phyloP scores from a whole-genome alignment of 2,888 invertebrate species.

The Anorthoa munda region DNA sequence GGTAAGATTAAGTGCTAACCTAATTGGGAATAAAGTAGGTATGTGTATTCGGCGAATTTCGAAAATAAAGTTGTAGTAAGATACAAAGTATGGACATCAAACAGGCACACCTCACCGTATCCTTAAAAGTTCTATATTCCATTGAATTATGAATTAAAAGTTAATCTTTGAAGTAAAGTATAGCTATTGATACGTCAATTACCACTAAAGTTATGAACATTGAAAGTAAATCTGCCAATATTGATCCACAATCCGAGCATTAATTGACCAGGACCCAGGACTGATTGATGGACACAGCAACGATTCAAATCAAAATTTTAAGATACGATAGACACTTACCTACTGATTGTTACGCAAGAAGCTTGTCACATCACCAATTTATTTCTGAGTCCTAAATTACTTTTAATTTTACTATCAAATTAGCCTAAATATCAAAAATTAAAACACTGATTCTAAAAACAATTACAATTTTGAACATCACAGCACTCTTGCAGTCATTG shows the following conservation, averaged over 20 bases:
- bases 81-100: background rate
- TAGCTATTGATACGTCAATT: background rate
- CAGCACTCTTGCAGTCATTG: conserved; percentile 72
- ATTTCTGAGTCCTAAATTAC: conserved; percentile 38
- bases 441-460: conserved; percentile 58
- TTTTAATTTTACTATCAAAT: conserved; percentile 41
- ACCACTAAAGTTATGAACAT: background rate
- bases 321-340: conserved; percentile 49
- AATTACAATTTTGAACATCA: conserved; percentile 69
- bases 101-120: background rate
- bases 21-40: conserved; percentile 2
- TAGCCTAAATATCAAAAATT: conserved; percentile 39
- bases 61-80: background rate
- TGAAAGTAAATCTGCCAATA: background rate
- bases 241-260: conserved; percentile 3
- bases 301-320: background rate
- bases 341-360: conserved; percentile 68
- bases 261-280: background rate
- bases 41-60: background rate
- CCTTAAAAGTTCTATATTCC: background rate
- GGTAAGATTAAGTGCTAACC: conserved; percentile 3
- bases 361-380: conserved; percentile 64
- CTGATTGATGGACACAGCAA: background rate
- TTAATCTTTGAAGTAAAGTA: background rate
- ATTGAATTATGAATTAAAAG: background rate